phyloP scores from a whole-genome alignment of 2,888 invertebrate genomes.

The Rhagium mordax region DNA sequence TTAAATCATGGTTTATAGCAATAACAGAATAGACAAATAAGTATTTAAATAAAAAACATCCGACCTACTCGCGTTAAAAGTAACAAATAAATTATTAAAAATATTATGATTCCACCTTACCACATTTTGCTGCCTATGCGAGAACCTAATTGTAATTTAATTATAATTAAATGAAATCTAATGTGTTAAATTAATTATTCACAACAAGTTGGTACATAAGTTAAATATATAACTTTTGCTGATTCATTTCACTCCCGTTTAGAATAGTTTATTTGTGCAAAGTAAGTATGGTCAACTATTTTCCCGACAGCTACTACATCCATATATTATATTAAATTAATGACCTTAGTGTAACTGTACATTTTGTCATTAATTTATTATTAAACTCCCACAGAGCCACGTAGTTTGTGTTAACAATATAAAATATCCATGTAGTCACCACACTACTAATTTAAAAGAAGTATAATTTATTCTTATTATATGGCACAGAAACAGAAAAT shows the following conservation, averaged over 20 bases:
- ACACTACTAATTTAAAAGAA: neutral
- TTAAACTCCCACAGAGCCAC: neutral
- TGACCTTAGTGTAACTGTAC: neutral
- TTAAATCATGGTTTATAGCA: no score
- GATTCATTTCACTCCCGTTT: neutral
- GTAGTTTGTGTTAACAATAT: neutral
- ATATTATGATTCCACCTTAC: no score
- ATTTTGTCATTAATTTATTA: constrained; percentile 1
- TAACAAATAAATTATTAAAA: no score
- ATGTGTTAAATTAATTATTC: neutral
- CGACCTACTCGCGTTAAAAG: no score
- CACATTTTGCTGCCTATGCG: no score
- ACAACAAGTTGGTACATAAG: no score
- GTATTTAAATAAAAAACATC: no score
- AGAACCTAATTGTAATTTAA: no score
- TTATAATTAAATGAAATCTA: neutral
- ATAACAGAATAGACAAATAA: no score
- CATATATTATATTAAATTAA: constrained; percentile 12
- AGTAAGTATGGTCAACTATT: constrained; percentile 10
- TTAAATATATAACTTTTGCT: neutral
- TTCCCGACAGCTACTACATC: neutral
- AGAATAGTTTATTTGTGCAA: neutral
- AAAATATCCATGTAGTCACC: neutral
- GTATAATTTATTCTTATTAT: no score
- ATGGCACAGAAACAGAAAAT: no score